Evolutionary conservation across 2,113 vertebrate species (phyloP).

Genomic region (Kobus ellipsiprymnus): DNA sequence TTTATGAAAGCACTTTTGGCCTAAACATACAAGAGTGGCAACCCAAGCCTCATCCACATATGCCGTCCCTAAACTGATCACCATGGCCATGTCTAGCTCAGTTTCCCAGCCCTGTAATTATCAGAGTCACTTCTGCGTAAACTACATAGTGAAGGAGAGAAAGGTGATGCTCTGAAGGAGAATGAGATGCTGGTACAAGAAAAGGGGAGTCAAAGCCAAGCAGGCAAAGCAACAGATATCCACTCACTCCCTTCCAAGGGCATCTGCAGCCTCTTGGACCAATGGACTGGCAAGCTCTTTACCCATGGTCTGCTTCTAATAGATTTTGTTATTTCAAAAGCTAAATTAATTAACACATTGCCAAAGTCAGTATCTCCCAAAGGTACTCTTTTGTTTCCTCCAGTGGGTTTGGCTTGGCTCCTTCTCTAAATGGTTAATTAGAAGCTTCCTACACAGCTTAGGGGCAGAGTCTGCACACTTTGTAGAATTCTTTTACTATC

Average conservation of each 20-base stretch:
- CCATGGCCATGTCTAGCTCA: fast-evolving
- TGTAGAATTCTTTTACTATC: not conserved
- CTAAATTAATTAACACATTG: not conserved
- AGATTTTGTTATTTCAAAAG: not conserved
- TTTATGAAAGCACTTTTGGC: not conserved
- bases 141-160: not conserved
- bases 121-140: not conserved
- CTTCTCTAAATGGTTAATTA: not conserved
- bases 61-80: not conserved
- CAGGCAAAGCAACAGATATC: not conserved
- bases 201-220: not conserved
- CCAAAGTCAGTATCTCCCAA: not conserved
- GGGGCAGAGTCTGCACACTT: no score
- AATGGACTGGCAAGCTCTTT: not conserved
- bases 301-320: not conserved
- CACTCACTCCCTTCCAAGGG: not conserved
- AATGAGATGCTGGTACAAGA: not conserved
- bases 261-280: not conserved
- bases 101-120: not conserved
- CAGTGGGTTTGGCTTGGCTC: not conserved
- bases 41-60: not conserved
- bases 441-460: not conserved
- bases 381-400: not conserved
- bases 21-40: not conserved
- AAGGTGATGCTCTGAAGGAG: not conserved